phyloP scores from a whole-genome alignment of 30 jellyfish, hydroid and myxozoan species.

The Pelagia noctiluca region DNA sequence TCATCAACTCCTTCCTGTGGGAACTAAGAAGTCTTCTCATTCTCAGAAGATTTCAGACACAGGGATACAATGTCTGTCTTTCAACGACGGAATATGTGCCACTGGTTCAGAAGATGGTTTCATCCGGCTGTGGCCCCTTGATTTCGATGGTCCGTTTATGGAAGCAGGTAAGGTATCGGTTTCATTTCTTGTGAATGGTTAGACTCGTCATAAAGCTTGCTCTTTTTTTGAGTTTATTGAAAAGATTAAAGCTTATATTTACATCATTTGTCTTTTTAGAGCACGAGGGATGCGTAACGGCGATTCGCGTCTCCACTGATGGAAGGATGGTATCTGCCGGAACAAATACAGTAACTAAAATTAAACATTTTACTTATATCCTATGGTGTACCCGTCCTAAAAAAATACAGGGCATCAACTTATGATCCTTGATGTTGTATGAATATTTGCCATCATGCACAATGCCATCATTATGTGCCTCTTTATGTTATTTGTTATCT shows the following conservation, averaged over 20 bases:
- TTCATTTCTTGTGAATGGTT: too few relatives aligned
- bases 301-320: slow-evolving; percentile 67
- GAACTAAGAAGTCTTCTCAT: neutral
- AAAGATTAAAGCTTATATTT: neutral
- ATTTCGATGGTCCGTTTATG: slow-evolving; percentile 78
- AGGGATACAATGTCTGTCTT: slow-evolving; percentile 40
- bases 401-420: too few relatives aligned
- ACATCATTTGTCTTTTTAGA: slow-evolving; percentile 31
- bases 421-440: too few relatives aligned
- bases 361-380: too few relatives aligned
- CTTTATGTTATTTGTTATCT: too few relatives aligned
- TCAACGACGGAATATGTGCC: slow-evolving; percentile 76
- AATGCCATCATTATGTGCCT: too few relatives aligned
- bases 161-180: slow-evolving; percentile 80
- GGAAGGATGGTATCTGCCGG: slow-evolving; percentile 81
- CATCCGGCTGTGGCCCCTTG: slow-evolving; percentile 85
- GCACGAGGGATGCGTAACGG: slow-evolving; percentile 75
- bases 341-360: slow-evolving; percentile 61
- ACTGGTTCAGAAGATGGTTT: slow-evolving; percentile 83
- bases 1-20: slow-evolving; percentile 24
- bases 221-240: neutral
- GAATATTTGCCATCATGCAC: too few relatives aligned
- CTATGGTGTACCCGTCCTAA: too few relatives aligned
- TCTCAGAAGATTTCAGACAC: neutral
- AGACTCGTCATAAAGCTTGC: too few relatives aligned